A percentile compares a stretch with the other conserved stretches of the same genome.
phyloP scores from a whole-genome alignment of 2,888 invertebrate species.

The Aphidoletes aphidimyza region DNA sequence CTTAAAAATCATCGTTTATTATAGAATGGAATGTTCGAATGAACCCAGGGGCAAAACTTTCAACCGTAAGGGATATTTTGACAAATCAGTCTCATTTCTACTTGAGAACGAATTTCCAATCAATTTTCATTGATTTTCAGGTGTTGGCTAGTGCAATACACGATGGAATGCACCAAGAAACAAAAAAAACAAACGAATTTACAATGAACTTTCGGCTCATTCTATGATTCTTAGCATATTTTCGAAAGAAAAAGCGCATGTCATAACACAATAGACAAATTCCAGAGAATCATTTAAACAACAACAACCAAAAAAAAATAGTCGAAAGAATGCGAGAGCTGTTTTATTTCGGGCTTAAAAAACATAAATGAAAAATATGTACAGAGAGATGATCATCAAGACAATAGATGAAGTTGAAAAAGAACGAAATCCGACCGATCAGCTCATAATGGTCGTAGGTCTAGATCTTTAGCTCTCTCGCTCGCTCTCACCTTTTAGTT shows the following conservation, averaged over 20 bases:
- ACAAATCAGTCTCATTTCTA: neutral
- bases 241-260: neutral
- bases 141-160: neutral
- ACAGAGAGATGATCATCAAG: slow-evolving; percentile 35
- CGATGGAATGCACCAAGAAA: neutral
- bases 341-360: neutral
- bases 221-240: neutral
- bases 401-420: slow-evolving; percentile 36
- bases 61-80: neutral
- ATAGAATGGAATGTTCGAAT: slow-evolving; percentile 17
- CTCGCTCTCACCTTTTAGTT: neutral
- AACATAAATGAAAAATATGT: slow-evolving; percentile 45
- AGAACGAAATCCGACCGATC: slow-evolving; percentile 51
- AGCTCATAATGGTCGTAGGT: slow-evolving; percentile 45
- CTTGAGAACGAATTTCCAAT: neutral
- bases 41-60: too few species aligned
- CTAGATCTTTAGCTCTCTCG: slow-evolving; percentile 29
- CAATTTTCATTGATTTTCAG: neutral
- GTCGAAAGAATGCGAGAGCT: slow-evolving; percentile 24
- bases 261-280: slow-evolving; percentile 41
- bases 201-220: neutral
- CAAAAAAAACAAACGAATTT: neutral
- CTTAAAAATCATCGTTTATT: neutral
- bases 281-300: slow-evolving; percentile 27
- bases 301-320: neutral